Evolutionary conservation across 2,888 invertebrate species (phyloP).

Genomic region (Bellardia bayeri): DNA sequence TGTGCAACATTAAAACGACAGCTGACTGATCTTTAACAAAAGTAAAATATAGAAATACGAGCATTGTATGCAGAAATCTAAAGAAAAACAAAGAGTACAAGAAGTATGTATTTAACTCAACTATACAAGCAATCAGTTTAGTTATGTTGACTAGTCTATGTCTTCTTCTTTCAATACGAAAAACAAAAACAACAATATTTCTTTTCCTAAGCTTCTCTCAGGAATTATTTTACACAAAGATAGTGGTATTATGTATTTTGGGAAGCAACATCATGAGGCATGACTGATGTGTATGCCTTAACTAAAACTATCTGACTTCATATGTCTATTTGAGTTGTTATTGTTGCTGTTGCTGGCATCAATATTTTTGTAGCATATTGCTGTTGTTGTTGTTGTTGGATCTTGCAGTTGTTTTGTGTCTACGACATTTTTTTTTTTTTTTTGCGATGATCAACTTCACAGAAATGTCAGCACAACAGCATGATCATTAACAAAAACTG

Average conservation of each 20-base stretch:
- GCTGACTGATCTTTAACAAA: constrained; percentile 69
- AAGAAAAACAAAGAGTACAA: not conserved
- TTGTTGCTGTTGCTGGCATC: constrained; percentile 30
- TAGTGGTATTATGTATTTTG: constrained; percentile 24
- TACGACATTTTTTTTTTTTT: constrained; percentile 45
- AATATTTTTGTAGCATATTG: not conserved
- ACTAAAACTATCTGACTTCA: constrained; percentile 67
- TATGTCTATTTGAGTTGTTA: constrained; percentile 54
- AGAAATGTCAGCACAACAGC: constrained; percentile 65
- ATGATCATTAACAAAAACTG: constrained; percentile 57
- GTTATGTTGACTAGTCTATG: constrained; percentile 26
- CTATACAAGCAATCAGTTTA: constrained; percentile 53
- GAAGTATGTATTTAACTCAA: constrained; percentile 30
- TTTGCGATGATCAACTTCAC: constrained; percentile 63
- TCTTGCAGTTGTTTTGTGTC: constrained; percentile 23
- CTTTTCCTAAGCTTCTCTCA: constrained; percentile 14
- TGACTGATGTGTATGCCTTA: constrained; percentile 68
- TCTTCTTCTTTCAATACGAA: constrained; percentile 24
- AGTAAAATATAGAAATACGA: constrained; percentile 28
- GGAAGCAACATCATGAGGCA: constrained; percentile 54
- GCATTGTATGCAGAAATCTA: constrained; percentile 3
- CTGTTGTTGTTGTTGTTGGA: not conserved
- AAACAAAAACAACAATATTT: not conserved
- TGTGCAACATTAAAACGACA: constrained; percentile 66
- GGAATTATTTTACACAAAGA: not conserved